Evolutionary conservation across 2,888 invertebrate genomes (phyloP).

Genomic region (Micropterix aruncella): DNA sequence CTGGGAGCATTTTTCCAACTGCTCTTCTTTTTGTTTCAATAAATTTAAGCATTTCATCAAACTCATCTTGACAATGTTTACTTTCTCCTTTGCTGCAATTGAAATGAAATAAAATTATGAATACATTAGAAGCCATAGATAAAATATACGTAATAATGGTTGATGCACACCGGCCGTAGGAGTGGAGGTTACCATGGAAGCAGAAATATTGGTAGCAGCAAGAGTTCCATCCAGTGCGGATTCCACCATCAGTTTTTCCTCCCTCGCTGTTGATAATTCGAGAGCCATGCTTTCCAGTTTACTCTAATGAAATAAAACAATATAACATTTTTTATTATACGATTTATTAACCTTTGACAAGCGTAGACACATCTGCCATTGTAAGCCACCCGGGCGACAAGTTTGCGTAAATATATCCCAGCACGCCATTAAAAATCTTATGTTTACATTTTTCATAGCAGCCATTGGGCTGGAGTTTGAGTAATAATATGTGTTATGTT

Average conservation of each 20-base stretch:
- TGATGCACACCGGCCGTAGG: not conserved
- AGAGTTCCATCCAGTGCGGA: not conserved
- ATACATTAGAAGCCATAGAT: constrained; percentile 15
- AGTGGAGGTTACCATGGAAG: not conserved
- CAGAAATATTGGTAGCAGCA: not conserved
- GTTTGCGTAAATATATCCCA: too few species aligned
- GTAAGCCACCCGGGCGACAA: too few species aligned
- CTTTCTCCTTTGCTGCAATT: constrained; percentile 13
- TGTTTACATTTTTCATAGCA: too few species aligned
- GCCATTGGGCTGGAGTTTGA: too few species aligned
- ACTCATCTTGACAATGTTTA: constrained; percentile 15
- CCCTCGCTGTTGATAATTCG: not conserved
- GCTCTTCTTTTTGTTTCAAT: constrained; percentile 31
- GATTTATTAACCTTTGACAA: too few species aligned
- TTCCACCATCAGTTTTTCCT: not conserved
- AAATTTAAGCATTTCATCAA: constrained; percentile 26
- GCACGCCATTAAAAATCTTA: too few species aligned
- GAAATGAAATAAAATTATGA: constrained; percentile 28
- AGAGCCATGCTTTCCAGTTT: not conserved
- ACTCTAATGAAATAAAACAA: too few species aligned
- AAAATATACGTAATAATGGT: not conserved
- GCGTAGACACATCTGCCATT: too few species aligned
- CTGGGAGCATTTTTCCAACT: constrained; percentile 31
- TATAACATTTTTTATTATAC: too few species aligned
- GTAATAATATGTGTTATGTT: too few species aligned